Percentiles rank a stretch among this genome's conserved stretches.
These are phyloP conservation scores for Eucriotettix oculatus DNA, from an alignment of 2,888 invertebrate species.

Conservation along the genomic window DNA sequence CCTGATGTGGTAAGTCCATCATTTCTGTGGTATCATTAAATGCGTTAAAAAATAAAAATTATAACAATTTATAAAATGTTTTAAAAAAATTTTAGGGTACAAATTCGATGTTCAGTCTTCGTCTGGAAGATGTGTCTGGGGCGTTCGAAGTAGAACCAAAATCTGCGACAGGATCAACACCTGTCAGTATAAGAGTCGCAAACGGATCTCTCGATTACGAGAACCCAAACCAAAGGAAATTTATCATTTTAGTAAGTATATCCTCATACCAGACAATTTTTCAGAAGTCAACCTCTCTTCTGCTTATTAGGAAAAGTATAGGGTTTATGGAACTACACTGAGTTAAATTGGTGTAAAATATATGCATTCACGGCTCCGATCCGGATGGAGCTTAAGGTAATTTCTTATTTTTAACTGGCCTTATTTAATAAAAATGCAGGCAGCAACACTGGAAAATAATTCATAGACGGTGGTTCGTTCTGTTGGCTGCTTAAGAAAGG, in stretches of 20 bases:
- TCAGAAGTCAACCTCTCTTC: too few species aligned
- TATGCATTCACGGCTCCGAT: too few species aligned
- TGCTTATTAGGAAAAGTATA: too few species aligned
- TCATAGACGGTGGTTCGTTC: too few species aligned
- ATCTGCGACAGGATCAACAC: slow-evolving; percentile 59
- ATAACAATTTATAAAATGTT: slow-evolving; percentile 1
- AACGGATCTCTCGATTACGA: slow-evolving; percentile 74
- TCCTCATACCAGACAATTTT: background rate
- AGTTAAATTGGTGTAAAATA: too few species aligned
- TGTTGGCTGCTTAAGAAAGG: too few species aligned
- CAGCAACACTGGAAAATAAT: too few species aligned
- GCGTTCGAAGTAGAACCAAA: slow-evolving; percentile 73
- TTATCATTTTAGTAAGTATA: slow-evolving; percentile 54
- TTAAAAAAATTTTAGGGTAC: slow-evolving; percentile 41
- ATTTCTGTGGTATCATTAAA: background rate
- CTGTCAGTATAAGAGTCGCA: slow-evolving; percentile 64
- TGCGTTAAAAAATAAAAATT: background rate
- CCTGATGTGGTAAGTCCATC: slow-evolving; percentile 57
- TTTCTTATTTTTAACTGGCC: too few species aligned
- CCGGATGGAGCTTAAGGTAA: too few species aligned
- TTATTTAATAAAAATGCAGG: too few species aligned
- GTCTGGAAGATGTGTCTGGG: slow-evolving; percentile 61
- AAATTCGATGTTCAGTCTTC: slow-evolving; percentile 66
- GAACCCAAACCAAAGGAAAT: slow-evolving; percentile 81
- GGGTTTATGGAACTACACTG: too few species aligned